A percentile compares a stretch with the other conserved stretches of the same genome.
These are phyloP conservation scores for Leptobrachium leishanense DNA, from an alignment of 2,113 vertebrate genomes.

Conservation along the genomic window DNA sequence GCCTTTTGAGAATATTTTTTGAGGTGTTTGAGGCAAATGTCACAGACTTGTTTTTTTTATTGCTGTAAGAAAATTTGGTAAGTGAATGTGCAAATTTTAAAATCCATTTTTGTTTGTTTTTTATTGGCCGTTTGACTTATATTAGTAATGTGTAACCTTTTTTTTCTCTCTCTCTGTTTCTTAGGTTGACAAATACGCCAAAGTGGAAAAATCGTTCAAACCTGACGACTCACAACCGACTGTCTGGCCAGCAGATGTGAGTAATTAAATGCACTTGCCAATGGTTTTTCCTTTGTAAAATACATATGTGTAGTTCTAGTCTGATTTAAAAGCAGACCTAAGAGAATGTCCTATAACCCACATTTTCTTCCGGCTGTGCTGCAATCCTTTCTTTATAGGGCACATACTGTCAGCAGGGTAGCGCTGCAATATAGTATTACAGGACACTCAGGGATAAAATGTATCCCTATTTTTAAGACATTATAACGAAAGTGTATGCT, in stretches of 20 bases:
- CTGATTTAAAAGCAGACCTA: not conserved
- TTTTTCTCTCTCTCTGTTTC: conserved; percentile 11
- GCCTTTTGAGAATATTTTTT: no score
- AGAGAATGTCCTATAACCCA: not conserved
- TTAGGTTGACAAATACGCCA: conserved; percentile 96
- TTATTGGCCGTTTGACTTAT: not conserved
- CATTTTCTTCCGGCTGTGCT: conserved; percentile 4
- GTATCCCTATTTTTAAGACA: no score
- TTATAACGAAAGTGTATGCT: no score
- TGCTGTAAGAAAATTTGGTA: no score
- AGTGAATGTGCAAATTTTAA: no score
- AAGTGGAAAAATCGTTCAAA: conserved; percentile 91
- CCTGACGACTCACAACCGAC: conserved; percentile 86
- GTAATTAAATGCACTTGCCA: conserved; percentile 52
- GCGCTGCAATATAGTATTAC: not conserved
- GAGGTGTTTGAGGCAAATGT: no score
- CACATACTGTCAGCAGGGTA: conserved; percentile 2
- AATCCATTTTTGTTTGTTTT: no score
- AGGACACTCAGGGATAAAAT: no score
- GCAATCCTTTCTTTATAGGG: not conserved
- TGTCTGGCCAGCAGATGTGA: conserved; percentile 94
- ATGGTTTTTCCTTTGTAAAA: conserved; percentile 32
- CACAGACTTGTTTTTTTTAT: no score
- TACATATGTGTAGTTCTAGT: conserved; percentile 18
- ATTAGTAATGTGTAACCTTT: not conserved